These are phyloP conservation scores for Meandrina meandrites DNA, from an alignment of 92 coral and sea anemone genomes.

Conservation along the genomic window DNA sequence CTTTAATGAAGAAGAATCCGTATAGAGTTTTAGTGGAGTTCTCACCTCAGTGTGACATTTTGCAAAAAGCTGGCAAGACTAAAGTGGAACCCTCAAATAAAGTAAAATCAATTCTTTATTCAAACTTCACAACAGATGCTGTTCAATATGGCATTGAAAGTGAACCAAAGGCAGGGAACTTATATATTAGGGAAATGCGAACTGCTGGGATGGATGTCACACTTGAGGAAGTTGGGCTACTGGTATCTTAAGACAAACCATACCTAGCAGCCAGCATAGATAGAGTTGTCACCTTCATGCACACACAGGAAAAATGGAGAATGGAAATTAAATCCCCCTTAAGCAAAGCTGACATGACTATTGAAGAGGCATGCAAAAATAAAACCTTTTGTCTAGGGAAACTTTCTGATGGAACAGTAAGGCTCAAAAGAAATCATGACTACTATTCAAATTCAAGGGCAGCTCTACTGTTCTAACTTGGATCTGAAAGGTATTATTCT, in stretches of 20 bases:
- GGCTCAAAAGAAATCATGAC: slow-evolving; percentile 40
- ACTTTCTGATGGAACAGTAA: slow-evolving; percentile 25
- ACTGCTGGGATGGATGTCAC: slow-evolving; percentile 11
- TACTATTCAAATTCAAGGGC: slow-evolving; percentile 39
- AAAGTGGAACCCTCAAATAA: slow-evolving; percentile 53
- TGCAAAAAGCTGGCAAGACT: slow-evolving; percentile 8
- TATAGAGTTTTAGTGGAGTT: slow-evolving; percentile 45
- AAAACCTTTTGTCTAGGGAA: slow-evolving; percentile 21
- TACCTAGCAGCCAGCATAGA: slow-evolving; percentile 43
- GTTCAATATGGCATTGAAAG: slow-evolving; percentile 52
- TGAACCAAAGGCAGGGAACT: slow-evolving; percentile 43
- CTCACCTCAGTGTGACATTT: slow-evolving; percentile 27
- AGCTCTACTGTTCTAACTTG: slow-evolving; percentile 38
- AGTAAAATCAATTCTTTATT: no score
- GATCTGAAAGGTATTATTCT: slow-evolving; percentile 29
- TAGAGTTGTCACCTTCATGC: slow-evolving; percentile 23
- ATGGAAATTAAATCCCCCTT: slow-evolving; percentile 53
- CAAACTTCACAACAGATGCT: no score
- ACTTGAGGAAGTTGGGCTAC: slow-evolving; percentile 50
- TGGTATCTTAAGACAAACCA: slow-evolving; percentile 42
- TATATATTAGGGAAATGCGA: slow-evolving; percentile 27
- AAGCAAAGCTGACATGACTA: slow-evolving; percentile 50
- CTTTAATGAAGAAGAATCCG: slow-evolving; percentile 53
- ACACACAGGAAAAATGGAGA: slow-evolving; percentile 38
- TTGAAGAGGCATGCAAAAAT: slow-evolving; percentile 28